Evolutionary conservation across 1,140 invertebrate genomes (phyloP), one percentile per base, ranked within the genome.

Genomic region (Pseudomyrmex concolor): DNA sequence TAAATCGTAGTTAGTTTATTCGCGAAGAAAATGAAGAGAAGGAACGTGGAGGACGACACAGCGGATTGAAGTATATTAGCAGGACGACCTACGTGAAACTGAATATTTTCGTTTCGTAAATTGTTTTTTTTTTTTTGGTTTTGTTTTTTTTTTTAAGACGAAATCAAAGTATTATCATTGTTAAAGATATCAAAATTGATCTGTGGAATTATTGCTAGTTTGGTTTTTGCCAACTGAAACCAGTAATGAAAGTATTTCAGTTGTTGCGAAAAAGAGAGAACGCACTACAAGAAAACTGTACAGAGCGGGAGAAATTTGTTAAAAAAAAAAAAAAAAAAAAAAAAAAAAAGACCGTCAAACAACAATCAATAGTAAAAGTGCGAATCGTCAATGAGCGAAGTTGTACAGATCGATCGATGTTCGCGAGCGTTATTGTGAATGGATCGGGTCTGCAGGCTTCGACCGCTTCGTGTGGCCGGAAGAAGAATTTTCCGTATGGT

Each of bases 1-100:
- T 89, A 70, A 34, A 83, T 63, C 45, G 45, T 83, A 85, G 17
- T 3, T 59, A 73, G 70, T 84, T 86, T 62, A 59, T 55, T 48
- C 67, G 80, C 51, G 73, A 84, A 62, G 13, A 67, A 43, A 8
- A 45, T 15, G 22, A 60, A 43, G 51, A 67, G 50, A 25, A 3
- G 25, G 25, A 57, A 17, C 34, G 4, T 34, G 34, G 34, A 63
- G 34, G n/a, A 62, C 57, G 45, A 86, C 34, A 87, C 12, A 74
- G 2, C n/a, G 12, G 17, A 17, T 45, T 17, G 2, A 25, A 45
- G 34, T 68, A 19, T 19, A 45, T 59, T 25, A 68, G 13, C 34
- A n/a, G n/a, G 43, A 22, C 54, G 68, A 71, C 34, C 22, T 70
- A 67, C 3, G 48, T 54, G 19, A 68, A 15, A 57, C 57, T 55